A percentile compares a stretch with the other conserved stretches of the same genome.
Conservation (phyloP, 2,888 invertebrate genomes). For the Geophilus truncorum region DNA sequence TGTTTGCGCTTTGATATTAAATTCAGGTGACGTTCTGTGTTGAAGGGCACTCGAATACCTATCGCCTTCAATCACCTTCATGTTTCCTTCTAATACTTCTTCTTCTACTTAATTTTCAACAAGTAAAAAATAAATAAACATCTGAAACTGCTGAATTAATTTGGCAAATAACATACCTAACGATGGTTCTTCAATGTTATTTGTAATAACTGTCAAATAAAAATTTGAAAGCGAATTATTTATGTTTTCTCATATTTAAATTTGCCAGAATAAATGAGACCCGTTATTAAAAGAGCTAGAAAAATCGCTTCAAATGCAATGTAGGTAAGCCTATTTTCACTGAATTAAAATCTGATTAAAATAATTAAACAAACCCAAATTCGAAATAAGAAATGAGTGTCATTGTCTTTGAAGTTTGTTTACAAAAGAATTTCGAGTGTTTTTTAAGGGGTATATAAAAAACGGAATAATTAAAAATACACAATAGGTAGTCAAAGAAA, state of each 20-base stretch:
- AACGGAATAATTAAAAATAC: neutral
- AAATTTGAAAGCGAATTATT: neutral
- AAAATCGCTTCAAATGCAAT: neutral
- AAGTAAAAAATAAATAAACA: neutral
- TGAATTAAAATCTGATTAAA: neutral
- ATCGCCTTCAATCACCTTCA: conserved; percentile 69
- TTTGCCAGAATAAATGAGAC: neutral
- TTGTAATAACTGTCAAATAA: conserved; percentile 13
- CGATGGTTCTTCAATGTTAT: neutral
- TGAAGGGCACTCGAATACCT: conserved; percentile 57
- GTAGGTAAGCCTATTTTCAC: neutral
- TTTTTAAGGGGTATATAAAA: too few relatives aligned
- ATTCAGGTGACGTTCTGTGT: conserved; percentile 56
- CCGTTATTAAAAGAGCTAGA: neutral
- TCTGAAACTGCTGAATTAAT: too few relatives aligned
- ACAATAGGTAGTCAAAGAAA: neutral
- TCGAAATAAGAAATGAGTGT: neutral
- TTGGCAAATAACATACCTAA: neutral
- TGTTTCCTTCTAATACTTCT: conserved; percentile 68
- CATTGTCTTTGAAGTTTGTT: neutral
- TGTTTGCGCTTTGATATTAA: conserved; percentile 66
- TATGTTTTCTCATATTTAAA: neutral
- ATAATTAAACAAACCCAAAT: neutral
- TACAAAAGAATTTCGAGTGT: neutral
- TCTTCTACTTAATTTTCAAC: conserved; percentile 46